Evolutionary conservation across 2,797 vertebrate species (phyloP).

Genomic region (Lagocephalus sceleratus): DNA sequence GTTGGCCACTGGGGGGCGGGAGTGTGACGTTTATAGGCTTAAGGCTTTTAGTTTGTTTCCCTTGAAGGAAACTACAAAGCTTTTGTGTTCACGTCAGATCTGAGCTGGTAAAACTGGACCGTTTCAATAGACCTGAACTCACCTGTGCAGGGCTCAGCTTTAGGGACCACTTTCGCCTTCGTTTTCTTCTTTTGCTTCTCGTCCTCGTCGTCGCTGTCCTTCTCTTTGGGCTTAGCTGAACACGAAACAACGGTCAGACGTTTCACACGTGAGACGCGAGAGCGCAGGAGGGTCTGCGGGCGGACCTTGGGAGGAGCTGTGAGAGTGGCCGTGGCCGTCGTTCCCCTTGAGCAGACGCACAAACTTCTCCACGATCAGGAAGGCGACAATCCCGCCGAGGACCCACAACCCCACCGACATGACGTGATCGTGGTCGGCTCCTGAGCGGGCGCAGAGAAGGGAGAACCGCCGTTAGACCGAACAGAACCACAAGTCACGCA

Average conservation of each 20-base stretch:
- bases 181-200: constrained; percentile 49
- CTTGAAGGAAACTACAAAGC: no score
- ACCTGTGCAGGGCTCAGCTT: constrained; percentile 62
- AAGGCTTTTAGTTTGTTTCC: no score
- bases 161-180: constrained; percentile 41
- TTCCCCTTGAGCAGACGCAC: constrained; percentile 88
- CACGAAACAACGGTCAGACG: not conserved
- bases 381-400: constrained; percentile 87
- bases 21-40: no score
- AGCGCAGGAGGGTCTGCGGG: not conserved
- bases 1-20: no score
- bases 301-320: constrained; percentile 60
- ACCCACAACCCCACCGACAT: constrained; percentile 91
- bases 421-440: constrained; percentile 82
- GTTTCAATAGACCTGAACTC: not conserved
- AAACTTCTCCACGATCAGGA: constrained; percentile 91
- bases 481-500: no score
- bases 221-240: constrained; percentile 63
- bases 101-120: not conserved
- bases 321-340: constrained; percentile 74
- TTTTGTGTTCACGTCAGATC: not conserved
- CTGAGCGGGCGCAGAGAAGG: constrained; percentile 42
- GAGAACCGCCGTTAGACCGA: not conserved
- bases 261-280: no score
- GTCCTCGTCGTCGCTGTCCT: constrained; percentile 74